Evolutionary conservation across 2,113 vertebrate species (phyloP).

Genomic region (Polyodon spathula): DNA sequence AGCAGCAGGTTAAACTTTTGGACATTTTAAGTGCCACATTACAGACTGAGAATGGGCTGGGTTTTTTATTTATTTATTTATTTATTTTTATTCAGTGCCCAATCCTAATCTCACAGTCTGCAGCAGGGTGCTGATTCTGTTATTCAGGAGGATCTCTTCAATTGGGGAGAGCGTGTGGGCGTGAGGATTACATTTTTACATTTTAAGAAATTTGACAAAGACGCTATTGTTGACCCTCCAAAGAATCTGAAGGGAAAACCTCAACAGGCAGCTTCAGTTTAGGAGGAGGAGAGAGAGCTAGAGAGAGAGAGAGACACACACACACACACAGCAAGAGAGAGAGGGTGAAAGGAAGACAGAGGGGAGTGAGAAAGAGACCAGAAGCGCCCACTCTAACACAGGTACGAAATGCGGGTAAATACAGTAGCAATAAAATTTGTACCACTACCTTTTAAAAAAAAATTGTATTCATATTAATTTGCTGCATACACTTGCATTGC

Average conservation of each 20-base stretch:
- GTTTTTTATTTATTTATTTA: too few relatives aligned
- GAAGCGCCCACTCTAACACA: conserved; percentile 53
- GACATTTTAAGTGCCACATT: too few relatives aligned
- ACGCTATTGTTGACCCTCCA: conserved; percentile 46
- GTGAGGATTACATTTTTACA: conserved; percentile 33
- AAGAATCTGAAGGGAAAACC: conserved; percentile 33
- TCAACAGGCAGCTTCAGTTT: conserved; percentile 39
- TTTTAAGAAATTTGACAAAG: conserved; percentile 29
- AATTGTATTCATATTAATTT: too few relatives aligned
- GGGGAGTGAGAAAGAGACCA: conserved; percentile 19
- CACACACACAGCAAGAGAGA: too few relatives aligned
- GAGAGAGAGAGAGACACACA: background rate
- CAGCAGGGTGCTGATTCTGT: conserved; percentile 21
- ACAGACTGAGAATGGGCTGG: too few relatives aligned
- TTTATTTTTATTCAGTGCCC: too few relatives aligned
- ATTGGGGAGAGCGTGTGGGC: conserved; percentile 37
- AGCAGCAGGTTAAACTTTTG: too few relatives aligned
- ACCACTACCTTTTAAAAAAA: too few relatives aligned
- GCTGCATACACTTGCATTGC: too few relatives aligned
- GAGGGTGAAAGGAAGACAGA: conserved; percentile 16
- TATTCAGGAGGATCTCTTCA: conserved; percentile 17
- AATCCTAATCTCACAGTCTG: too few relatives aligned
- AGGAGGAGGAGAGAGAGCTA: background rate
- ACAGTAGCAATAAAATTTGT: too few relatives aligned
- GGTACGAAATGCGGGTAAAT: conserved; percentile 61